These are phyloP conservation scores for Protonemura montana DNA, from an alignment of 2,888 invertebrate genomes.

Conservation along the genomic window DNA sequence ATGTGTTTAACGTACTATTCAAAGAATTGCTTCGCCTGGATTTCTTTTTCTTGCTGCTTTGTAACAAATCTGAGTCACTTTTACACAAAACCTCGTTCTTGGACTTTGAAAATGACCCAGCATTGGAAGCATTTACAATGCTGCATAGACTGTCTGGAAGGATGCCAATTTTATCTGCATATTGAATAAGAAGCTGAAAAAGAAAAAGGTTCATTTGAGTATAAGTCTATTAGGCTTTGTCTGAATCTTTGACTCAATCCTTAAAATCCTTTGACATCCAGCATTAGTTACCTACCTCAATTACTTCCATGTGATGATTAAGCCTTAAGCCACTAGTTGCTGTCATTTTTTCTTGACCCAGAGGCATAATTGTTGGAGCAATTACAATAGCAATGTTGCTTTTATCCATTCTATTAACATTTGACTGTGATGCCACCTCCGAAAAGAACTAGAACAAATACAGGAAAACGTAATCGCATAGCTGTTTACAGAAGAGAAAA, in stretches of 20 bases:
- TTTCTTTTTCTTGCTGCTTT: conserved; percentile 69
- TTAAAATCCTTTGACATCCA: too few species aligned
- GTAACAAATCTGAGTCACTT: conserved; percentile 57
- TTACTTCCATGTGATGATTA: conserved; percentile 73
- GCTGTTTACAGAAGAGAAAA: too few species aligned
- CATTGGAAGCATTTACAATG: conserved; percentile 52
- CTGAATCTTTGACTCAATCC: too few species aligned
- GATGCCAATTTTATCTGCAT: conserved; percentile 77
- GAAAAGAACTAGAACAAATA: conserved; percentile 67
- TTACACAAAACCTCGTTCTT: too few species aligned
- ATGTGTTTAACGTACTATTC: conserved; percentile 69
- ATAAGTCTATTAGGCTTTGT: too few species aligned
- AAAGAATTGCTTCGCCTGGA: conserved; percentile 87
- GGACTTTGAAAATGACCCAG: not conserved
- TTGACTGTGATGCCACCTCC: conserved; percentile 72
- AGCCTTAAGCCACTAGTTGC: conserved; percentile 67
- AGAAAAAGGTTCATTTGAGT: conserved; percentile 18
- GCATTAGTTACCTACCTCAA: conserved; percentile 71
- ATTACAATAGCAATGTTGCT: conserved; percentile 86
- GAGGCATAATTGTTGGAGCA: conserved; percentile 86
- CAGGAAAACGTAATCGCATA: too few species aligned
- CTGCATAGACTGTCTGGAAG: conserved; percentile 69
- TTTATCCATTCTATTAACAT: conserved; percentile 82
- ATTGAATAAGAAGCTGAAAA: conserved; percentile 76
- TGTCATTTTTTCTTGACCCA: conserved; percentile 64